Percentiles rank a stretch among this genome's conserved stretches.
These are phyloP conservation scores for Columba livia DNA, from an alignment of 2,113 vertebrate species.

Conservation along the genomic window DNA sequence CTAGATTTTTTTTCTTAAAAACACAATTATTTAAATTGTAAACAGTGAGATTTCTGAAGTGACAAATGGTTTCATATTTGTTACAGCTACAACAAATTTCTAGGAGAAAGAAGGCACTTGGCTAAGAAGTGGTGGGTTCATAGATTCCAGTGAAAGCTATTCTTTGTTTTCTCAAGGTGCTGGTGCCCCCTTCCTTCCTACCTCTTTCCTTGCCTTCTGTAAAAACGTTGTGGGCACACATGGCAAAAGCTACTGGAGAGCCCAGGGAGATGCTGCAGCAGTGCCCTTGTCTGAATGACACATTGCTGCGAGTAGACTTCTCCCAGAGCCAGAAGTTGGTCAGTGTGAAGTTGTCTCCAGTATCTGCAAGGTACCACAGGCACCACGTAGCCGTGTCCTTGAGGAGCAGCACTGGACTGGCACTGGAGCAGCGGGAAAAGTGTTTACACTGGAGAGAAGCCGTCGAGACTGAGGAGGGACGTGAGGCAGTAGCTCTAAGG, in stretches of 20 bases:
- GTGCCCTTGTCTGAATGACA: fast-evolving
- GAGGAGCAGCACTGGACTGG: neutral
- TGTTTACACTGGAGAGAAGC: neutral
- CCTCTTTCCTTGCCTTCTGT: neutral
- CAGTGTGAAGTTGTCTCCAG: neutral
- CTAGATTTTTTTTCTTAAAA: neutral
- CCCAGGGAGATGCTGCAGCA: neutral
- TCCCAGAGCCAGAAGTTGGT: neutral
- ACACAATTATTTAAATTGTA: neutral
- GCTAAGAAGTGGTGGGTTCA: neutral
- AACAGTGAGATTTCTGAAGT: neutral
- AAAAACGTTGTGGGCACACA: neutral
- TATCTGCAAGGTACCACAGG: neutral
- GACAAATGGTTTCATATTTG: neutral
- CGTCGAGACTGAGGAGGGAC: fast-evolving
- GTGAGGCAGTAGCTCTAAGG: neutral
- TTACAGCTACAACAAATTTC: neutral
- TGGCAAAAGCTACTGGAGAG: neutral
- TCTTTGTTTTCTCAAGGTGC: neutral
- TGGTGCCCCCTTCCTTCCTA: neutral
- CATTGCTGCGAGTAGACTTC: fast-evolving
- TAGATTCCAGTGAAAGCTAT: neutral
- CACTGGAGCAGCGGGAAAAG: neutral
- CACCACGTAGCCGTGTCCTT: fast-evolving
- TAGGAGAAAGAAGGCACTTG: neutral